Base-by-base conservation (phyloP, 1,140 invertebrate genomes). In the Piezodorus guildinii region DNA sequence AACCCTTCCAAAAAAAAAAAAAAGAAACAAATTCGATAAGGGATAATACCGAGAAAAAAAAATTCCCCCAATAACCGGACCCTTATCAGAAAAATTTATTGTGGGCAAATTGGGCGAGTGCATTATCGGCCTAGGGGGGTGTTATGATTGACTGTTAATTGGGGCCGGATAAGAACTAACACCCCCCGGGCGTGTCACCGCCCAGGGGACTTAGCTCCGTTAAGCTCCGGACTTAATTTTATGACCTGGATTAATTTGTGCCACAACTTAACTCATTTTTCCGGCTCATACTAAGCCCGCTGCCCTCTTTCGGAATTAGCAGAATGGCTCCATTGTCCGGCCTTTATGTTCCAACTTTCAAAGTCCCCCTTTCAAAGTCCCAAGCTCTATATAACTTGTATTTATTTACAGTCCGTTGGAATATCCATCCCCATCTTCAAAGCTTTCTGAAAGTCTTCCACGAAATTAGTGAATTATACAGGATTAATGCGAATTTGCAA, bases 131-230 rank as follows among this genome's bases (percentile, higher is more conserved):
- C 10, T 5, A 49, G 21, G n/a, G 46, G 46, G n/a, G 21, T 19
- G 46, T 49, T 49, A 49, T 49, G 46, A 49, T 49, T 49, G 46
- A 49, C 46, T 49, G 46, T 49, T 49, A 49, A 49, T 49, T 49
- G 46, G 46, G 12, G n/a, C n/a, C 21, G 46, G 46, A 49, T 49
- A 49, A 49, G 46, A 49, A n/a, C 21, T 49, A 49, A 49, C 21
- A n/a, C 46, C 46, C 46, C 34, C n/a, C n/a, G 21, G 46, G 46
- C 46, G 46, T 21, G 46, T 49, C 46, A 19, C 46, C 46, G 46
- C 46, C 21, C 34, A 21, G 16, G 46, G 46, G 46, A 49, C 46
- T 19, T 39, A 39, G 34, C 34, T 10, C 1, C n/a, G n/a, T 5
- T 49, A 49, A 49, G 21, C 46, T n/a, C 46, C 46, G 34, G 46